These are phyloP conservation scores for Gymnodraco acuticeps DNA, from an alignment of 2,797 vertebrate genomes.

Conservation along the genomic window DNA sequence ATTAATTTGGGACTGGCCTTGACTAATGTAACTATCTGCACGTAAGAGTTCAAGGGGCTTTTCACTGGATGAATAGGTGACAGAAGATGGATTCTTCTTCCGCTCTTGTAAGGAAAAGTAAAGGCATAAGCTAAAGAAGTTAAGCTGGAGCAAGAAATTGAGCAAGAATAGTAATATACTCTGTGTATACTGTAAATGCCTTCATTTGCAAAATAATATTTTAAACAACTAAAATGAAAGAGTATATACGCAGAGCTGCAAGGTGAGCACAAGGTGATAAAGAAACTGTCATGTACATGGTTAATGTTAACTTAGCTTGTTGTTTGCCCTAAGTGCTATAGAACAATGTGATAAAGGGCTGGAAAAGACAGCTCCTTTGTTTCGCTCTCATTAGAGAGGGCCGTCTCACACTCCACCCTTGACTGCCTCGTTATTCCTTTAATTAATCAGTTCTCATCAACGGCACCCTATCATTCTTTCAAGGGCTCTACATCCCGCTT, in stretches of 20 bases:
- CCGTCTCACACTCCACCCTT: conserved; percentile 82
- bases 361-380: conserved; percentile 82
- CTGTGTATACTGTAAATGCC: neutral
- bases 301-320: conserved; percentile 65
- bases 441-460: conserved; percentile 88
- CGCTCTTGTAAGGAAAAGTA: conserved; percentile 71
- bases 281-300: conserved; percentile 56
- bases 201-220: conserved; percentile 2
- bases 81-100: conserved; percentile 77
- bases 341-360: conserved; percentile 76
- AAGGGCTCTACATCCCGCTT: conserved; percentile 77
- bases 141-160: conserved; percentile 18
- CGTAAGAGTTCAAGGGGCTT: conserved; percentile 78
- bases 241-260: neutral
- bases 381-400: conserved; percentile 85
- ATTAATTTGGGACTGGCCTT: conserved; percentile 80
- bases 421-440: conserved; percentile 86
- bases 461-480: conserved; percentile 76
- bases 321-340: conserved; percentile 69
- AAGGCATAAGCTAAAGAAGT: conserved; percentile 37
- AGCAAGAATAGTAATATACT: conserved; percentile 22
- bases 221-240: conserved; percentile 1
- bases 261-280: conserved; percentile 71
- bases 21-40: conserved; percentile 85
- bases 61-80: conserved; percentile 79